These are phyloP conservation scores for Sitophilus oryzae DNA, from an alignment of 1,140 invertebrate genomes.

Conservation along the genomic window DNA sequence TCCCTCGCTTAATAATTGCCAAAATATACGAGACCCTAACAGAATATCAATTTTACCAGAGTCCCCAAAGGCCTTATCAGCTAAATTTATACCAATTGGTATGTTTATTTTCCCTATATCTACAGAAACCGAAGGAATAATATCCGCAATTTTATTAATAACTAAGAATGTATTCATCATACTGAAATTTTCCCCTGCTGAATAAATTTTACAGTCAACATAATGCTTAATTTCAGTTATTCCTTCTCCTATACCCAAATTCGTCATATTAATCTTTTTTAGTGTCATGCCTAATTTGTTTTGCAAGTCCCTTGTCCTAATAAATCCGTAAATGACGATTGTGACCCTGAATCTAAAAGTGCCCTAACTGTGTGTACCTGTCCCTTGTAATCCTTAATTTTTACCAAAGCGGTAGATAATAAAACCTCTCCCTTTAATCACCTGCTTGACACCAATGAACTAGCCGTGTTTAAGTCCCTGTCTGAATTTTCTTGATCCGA, in stretches of 20 bases:
- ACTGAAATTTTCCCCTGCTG: too few relatives aligned
- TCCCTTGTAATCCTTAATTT: neutral
- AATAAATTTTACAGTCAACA: too few relatives aligned
- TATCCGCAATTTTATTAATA: too few relatives aligned
- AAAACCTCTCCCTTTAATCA: neutral
- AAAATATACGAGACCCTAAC: too few relatives aligned
- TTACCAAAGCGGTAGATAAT: neutral
- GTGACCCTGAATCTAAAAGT: neutral
- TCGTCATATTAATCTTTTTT: neutral
- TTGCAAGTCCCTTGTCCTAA: neutral
- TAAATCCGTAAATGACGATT: slow-evolving; percentile 3
- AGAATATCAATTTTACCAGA: too few relatives aligned
- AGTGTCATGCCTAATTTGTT: neutral
- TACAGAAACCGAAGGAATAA: too few relatives aligned
- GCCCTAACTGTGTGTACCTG: neutral
- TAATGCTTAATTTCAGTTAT: neutral
- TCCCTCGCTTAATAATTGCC: too few relatives aligned
- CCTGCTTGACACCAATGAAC: neutral
- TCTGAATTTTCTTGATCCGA: too few relatives aligned
- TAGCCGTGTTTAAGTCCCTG: neutral
- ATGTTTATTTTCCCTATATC: too few relatives aligned
- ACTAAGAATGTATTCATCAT: too few relatives aligned
- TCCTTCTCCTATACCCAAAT: neutral
- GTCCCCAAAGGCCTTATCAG: too few relatives aligned
- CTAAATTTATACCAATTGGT: too few relatives aligned